Base-by-base conservation (phyloP, 2,888 invertebrate species). In the Myopa tessellatipennis region DNA sequence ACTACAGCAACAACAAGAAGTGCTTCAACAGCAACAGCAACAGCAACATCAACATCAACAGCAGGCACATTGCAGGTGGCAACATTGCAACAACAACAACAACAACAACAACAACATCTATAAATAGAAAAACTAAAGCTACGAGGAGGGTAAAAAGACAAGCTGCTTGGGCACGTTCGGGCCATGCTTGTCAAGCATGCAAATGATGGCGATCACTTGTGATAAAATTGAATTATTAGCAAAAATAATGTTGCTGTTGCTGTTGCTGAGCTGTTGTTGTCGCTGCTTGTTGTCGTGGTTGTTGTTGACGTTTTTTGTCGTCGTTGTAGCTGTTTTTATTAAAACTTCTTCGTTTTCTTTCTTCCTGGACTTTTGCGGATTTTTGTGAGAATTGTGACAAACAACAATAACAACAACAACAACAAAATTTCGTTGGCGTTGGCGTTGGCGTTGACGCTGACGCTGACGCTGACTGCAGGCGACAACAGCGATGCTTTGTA, bases 101-200 rank as follows among this genome's bases (percentile, higher is more conserved):
- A 63, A 63, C 6, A n/a, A 58, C 34, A 18, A 63, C 18, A 34
- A 26, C 12, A 34, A 61, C 61, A 38, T 36, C 65, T 8, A 38
- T 16, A 65, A 65, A 18, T 26, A 61, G 18, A 61, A 26, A n/a
- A n/a, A 16, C 36, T 65, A 34, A 26, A 65, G 4, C 36, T 36
- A 18, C 65, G 36, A 34, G 36, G 8, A 45, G n/a, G 10, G 18
- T 10, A 50, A 52, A 18, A 70, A 10, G 50, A 70, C 14, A 34
- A 26, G 52, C 50, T 26, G 52, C 55, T 52, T 18, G 2, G 10
- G 52, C 52, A 65, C 65, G 65, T 65, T 65, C 65, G 36, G 36
- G 65, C 65, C 58, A 50, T 69, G 74, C 74, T 74, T 74, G 74
- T 67, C 74, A 74, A 74, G 68, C 75, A 69, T 75, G 65, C 65